These are phyloP conservation scores for Synanthedon andrenaeformis DNA, from an alignment of 2,888 invertebrate genomes.

Conservation along the genomic window DNA sequence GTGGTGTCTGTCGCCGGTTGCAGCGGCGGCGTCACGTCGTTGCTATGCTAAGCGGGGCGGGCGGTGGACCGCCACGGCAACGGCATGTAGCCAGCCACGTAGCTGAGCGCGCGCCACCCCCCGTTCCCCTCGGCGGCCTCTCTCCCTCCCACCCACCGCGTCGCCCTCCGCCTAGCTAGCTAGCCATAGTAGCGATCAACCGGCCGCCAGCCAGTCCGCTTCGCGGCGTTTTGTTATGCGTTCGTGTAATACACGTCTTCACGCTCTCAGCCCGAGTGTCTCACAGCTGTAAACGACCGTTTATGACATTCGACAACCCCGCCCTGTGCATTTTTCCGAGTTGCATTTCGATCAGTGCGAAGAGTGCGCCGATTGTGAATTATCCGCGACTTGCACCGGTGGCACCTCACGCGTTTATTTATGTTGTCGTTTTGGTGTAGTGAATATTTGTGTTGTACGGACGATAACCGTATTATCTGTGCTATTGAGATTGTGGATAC, in stretches of 20 bases:
- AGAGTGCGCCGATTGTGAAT: constrained; percentile 44
- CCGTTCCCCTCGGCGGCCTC: constrained; percentile 15
- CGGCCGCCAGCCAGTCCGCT: constrained; percentile 38
- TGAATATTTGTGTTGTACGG: constrained; percentile 68
- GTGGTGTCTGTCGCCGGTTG: constrained; percentile 23
- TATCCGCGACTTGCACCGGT: constrained; percentile 32
- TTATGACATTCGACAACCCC: constrained; percentile 67
- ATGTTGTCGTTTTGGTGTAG: constrained; percentile 70
- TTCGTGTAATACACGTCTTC: constrained; percentile 30
- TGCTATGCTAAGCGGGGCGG: constrained; percentile 13
- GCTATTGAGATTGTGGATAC: constrained; percentile 61
- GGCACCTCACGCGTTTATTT: constrained; percentile 60
- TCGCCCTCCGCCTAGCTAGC: constrained; percentile 1
- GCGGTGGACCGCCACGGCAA: constrained; percentile 20
- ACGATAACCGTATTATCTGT: constrained; percentile 68
- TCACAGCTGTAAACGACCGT: constrained; percentile 63
- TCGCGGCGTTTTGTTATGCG: constrained; percentile 46
- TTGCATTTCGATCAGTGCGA: constrained; percentile 59
- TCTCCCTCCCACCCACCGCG: constrained; percentile 17
- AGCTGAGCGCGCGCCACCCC: constrained; percentile 46
- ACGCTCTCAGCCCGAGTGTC: constrained; percentile 44
- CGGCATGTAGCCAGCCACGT: constrained; percentile 52
- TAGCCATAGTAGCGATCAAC: background rate
- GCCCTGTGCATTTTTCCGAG: constrained; percentile 64
- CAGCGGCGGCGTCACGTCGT: constrained; percentile 19